Evolutionary conservation across 2,113 vertebrate genomes (phyloP), one percentile per base, ranked within the genome.

Genomic region (Miniopterus natalensis): DNA sequence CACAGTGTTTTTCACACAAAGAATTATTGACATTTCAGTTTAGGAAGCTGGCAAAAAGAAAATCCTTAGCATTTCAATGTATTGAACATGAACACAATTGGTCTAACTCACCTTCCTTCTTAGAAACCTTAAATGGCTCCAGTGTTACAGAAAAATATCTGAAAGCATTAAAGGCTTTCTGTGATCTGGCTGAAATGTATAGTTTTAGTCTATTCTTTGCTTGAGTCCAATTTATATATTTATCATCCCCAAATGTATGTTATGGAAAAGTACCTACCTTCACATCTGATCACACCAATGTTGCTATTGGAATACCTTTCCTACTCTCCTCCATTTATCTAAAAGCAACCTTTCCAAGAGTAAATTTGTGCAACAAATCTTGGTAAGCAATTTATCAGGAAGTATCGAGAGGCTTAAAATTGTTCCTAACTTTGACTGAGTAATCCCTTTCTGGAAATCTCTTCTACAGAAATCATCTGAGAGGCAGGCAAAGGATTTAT

Each of bases 11-110:
- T 57, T 83, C 81, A 47, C 14, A 31, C 36, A 55, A 96, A 93
- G 71, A 85, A 81, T 85, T 92, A 83, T 20, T 86, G 94, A 86
- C 92, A 70, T 91, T 88, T 94, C 83, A 81, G 81, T 79, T 91
- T 75, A 94, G 79, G 73, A 91, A 92, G 29, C 4, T 86, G 74
- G 83, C 29, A 23, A 57, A 86, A 90, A 83, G 78, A 85, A 91
- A 96, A 73, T 63, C 55, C 63, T 74, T 40, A 81, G 89, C 55
- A 81, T 85, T 96, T 91, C 74, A 63, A 77, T 80, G 84, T 83
- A 91, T n/a, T 92, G 90, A 95, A 92, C 55, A 79, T 23, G 63
- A 95, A 86, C 74, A 55, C 61, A 55, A 88, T 83, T 40, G 55
- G 45, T 79, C 74, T 89, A 83, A 70, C 68, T 84, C 57, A 65